Percentiles rank a stretch among this genome's conserved stretches.
phyloP scores from a whole-genome alignment of 2,888 invertebrate genomes.

The Platycheirus rosarum region DNA sequence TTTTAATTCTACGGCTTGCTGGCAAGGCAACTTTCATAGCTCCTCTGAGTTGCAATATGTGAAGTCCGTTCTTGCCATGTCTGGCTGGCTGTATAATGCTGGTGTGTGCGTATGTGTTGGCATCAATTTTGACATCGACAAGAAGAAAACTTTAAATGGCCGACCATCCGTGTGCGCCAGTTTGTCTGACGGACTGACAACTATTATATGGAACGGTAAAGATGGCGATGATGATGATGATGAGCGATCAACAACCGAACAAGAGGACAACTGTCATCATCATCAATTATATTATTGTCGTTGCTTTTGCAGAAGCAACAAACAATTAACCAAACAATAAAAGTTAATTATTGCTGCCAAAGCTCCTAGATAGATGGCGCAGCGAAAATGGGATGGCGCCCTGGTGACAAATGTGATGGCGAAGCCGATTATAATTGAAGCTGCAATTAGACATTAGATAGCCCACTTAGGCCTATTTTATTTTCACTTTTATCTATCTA shows the following conservation, averaged over 20 bases:
- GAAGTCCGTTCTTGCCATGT: conserved; percentile 2
- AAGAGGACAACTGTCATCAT: conserved; percentile 64
- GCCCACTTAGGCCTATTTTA: conserved; percentile 48
- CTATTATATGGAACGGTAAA: conserved; percentile 1
- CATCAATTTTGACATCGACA: conserved; percentile 46
- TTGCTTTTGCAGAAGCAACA: conserved; percentile 59
- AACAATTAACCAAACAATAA: conserved; percentile 73
- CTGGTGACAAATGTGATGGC: conserved; percentile 67
- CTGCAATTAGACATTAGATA: conserved; percentile 70
- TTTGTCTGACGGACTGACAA: conserved; percentile 10
- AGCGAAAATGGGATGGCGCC: conserved; percentile 46
- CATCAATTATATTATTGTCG: conserved; percentile 71
- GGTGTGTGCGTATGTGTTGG: not conserved
- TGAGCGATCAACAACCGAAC: conserved; percentile 24
- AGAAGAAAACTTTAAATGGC: conserved; percentile 62
- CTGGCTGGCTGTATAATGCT: no score
- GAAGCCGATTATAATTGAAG: conserved; percentile 70
- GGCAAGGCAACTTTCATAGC: conserved; percentile 44
- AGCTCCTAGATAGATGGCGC: conserved; percentile 61
- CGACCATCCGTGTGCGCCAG: not conserved
- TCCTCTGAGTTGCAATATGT: not conserved
- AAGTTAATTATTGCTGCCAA: conserved; percentile 69
- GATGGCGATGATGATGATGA: conserved; percentile 29
- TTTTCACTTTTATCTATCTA: not conserved
- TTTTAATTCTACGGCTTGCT: conserved; percentile 54